A percentile compares a stretch with the other conserved stretches of the same genome.
Evolutionary conservation across 64 coral and sea anemone genomes (phyloP).

Genomic region (Dendrophyllia cribrosa): DNA sequence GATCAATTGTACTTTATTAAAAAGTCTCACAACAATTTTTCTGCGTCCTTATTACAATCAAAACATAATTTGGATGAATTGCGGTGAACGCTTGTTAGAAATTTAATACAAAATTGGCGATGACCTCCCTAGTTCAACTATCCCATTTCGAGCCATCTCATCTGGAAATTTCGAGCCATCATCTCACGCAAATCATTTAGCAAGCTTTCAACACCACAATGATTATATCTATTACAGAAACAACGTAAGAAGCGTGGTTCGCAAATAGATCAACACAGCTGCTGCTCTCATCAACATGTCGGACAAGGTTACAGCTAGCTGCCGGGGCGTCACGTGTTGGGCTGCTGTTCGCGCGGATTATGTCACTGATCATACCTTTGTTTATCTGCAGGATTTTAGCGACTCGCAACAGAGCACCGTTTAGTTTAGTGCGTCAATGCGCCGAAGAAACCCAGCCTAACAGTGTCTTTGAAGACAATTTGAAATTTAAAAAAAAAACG

Average conservation of each 20-base stretch:
- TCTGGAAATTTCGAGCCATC: background rate
- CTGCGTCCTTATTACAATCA: constrained; percentile 14
- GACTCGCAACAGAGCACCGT: background rate
- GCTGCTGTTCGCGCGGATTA: background rate
- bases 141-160: background rate
- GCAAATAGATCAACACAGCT: background rate
- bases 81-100: background rate
- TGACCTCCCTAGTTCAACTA: background rate
- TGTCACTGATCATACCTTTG: background rate
- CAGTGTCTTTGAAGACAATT: background rate
- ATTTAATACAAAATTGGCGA: constrained; percentile 14
- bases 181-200: constrained; percentile 28
- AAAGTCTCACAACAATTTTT: background rate
- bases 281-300: background rate
- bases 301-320: background rate
- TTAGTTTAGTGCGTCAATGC: background rate
- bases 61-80: background rate
- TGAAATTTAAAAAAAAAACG: background rate
- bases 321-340: background rate
- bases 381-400: background rate
- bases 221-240: constrained; percentile 18
- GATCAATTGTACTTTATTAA: background rate
- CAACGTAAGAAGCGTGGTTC: background rate
- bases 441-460: background rate
- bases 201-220: constrained; percentile 37